Conservation (phyloP, 2,797 vertebrate species). For the Scolopax bukidnonensis region DNA sequence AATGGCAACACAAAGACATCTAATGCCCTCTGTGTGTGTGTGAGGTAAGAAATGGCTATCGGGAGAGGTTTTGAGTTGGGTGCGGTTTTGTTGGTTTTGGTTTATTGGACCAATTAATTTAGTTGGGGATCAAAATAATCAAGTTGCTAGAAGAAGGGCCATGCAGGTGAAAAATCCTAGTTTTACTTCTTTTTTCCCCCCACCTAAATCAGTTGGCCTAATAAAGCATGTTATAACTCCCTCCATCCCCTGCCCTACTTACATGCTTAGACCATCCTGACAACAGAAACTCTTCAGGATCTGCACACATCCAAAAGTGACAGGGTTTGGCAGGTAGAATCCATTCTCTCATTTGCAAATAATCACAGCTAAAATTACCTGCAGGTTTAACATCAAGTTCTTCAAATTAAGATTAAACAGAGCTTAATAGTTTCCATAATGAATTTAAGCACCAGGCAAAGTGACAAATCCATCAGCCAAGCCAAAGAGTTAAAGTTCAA, state of each 20-base stretch:
- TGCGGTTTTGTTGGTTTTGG: background rate
- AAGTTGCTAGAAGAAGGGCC: background rate
- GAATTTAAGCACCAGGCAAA: background rate
- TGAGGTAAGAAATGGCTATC: background rate
- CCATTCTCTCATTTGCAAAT: background rate
- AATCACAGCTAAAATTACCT: background rate
- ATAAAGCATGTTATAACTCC: background rate
- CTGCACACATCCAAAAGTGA: background rate
- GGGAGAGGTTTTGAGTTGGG: background rate
- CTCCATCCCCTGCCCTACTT: background rate
- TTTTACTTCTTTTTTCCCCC: rapidly evolving
- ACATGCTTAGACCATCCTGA: background rate
- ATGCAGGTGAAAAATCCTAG: background rate
- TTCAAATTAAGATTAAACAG: background rate
- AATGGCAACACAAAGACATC: background rate
- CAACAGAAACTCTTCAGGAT: background rate
- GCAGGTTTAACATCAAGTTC: background rate
- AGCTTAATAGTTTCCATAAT: background rate
- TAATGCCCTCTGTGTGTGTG: background rate
- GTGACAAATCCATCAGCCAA: background rate
- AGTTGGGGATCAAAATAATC: background rate
- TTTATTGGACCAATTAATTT: background rate
- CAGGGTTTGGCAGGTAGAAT: background rate
- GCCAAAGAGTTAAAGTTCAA: background rate
- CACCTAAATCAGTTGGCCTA: background rate